A percentile compares a stretch with the other conserved stretches of the same genome.
phyloP scores from a whole-genome alignment of 2,797 vertebrate genomes.

The Threskiornis aethiopicus region DNA sequence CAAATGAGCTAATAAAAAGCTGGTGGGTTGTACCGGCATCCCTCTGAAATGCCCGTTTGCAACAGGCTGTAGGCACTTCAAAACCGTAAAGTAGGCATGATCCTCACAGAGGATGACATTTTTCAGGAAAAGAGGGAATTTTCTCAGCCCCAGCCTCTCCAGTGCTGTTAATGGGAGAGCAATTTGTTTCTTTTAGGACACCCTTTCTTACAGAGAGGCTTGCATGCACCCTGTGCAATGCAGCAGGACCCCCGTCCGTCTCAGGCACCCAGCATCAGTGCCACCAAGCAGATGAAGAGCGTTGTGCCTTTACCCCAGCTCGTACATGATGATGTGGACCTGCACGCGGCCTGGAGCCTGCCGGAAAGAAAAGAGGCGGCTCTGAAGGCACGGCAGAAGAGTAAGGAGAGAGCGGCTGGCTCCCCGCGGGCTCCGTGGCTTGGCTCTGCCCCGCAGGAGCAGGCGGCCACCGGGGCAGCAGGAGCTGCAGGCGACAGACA shows the following conservation, averaged over 20 bases:
- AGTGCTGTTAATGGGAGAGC: neutral
- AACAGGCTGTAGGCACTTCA: neutral
- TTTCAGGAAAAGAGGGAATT: neutral
- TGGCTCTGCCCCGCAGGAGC: neutral
- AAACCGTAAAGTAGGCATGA: neutral
- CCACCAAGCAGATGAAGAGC: neutral
- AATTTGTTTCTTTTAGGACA: neutral
- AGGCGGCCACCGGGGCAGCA: neutral
- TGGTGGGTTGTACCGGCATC: rapidly evolving
- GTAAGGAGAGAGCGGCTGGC: rapidly evolving
- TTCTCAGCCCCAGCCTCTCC: neutral
- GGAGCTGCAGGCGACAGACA: neutral
- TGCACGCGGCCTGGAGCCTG: neutral
- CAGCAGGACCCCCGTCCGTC: rapidly evolving
- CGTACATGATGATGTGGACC: rapidly evolving
- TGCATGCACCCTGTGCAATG: rapidly evolving
- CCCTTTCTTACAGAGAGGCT: neutral
- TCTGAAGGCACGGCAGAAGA: neutral
- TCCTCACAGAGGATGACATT: neutral
- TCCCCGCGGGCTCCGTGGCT: rapidly evolving
- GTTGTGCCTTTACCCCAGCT: neutral
- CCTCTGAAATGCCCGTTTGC: neutral
- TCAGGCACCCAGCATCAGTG: neutral
- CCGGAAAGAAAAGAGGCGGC: rapidly evolving
- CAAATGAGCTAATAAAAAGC: neutral